Conservation (phyloP, 2,113 vertebrate species). For the Sapayoa aenigma region DNA sequence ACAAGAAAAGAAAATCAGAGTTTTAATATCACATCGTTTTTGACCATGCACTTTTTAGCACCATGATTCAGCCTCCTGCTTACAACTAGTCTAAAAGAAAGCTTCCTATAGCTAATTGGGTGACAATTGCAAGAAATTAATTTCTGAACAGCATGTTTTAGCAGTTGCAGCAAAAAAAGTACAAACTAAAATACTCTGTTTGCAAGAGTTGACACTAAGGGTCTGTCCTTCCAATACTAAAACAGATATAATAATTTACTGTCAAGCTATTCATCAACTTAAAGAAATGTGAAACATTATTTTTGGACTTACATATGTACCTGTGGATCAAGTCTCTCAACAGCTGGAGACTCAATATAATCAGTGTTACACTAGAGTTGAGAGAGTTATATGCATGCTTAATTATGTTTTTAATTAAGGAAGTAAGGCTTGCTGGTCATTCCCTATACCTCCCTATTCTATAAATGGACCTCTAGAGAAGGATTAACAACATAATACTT, state of each 20-base stretch:
- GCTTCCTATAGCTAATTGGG: neutral
- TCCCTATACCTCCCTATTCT: neutral
- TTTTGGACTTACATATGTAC: neutral
- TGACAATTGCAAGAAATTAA: fast-evolving
- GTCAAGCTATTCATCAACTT: neutral
- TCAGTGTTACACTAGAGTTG: neutral
- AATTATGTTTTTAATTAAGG: constrained; percentile 33
- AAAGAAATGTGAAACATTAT: neutral
- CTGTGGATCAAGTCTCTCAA: neutral
- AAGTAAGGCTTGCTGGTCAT: neutral
- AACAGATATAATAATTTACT: neutral
- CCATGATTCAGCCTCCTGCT: neutral
- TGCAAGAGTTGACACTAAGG: neutral
- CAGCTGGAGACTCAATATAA: neutral
- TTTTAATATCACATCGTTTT: neutral
- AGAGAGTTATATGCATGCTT: neutral
- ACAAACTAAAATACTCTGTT: neutral
- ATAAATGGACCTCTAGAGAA: neutral
- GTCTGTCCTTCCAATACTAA: neutral
- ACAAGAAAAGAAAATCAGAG: neutral
- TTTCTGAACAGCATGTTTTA: neutral
- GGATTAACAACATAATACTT: neutral
- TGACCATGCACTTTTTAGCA: neutral
- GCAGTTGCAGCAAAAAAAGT: neutral
- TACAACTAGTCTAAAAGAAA: neutral